phyloP scores from a whole-genome alignment of 2,888 invertebrate genomes.

The Anoncus sp. region DNA sequence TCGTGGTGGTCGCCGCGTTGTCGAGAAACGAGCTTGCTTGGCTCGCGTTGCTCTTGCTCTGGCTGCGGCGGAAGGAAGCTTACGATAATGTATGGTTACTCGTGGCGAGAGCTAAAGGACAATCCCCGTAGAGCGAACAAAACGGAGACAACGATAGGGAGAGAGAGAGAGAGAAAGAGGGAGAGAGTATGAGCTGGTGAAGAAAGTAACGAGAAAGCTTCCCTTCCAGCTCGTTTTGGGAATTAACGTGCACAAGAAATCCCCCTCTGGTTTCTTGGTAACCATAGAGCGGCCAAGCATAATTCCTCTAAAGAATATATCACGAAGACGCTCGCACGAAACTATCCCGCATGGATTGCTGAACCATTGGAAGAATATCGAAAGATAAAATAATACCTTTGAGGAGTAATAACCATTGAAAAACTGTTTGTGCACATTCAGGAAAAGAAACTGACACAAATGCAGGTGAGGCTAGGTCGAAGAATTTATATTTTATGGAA shows the following conservation, averaged over 20 bases:
- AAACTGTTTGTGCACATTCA: not conserved
- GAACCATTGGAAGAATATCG: constrained; percentile 7
- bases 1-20: constrained; percentile 50
- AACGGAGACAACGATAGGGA: constrained; percentile 43
- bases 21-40: constrained; percentile 43
- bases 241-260: constrained; percentile 57
- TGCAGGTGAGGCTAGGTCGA: not conserved
- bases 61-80: constrained; percentile 56
- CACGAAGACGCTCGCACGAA: constrained; percentile 9
- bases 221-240: constrained; percentile 54
- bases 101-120: constrained; percentile 52
- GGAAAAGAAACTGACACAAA: too few relatives aligned
- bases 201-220: constrained; percentile 47
- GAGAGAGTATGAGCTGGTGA: constrained; percentile 32
- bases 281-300: constrained; percentile 7
- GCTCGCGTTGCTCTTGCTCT: constrained; percentile 27
- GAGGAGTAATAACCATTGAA: not conserved
- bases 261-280: constrained; percentile 33
- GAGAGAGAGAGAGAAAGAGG: constrained; percentile 34
- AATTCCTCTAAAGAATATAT: constrained; percentile 36
- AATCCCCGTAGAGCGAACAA: constrained; percentile 56
- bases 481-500: not conserved
- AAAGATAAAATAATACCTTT: constrained; percentile 22
- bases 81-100: constrained; percentile 62
- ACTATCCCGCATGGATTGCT: not conserved